Percentiles rank a stretch among this genome's conserved stretches.
phyloP scores from a whole-genome alignment of 2,113 vertebrate genomes.

The Tetrao urogallus region DNA sequence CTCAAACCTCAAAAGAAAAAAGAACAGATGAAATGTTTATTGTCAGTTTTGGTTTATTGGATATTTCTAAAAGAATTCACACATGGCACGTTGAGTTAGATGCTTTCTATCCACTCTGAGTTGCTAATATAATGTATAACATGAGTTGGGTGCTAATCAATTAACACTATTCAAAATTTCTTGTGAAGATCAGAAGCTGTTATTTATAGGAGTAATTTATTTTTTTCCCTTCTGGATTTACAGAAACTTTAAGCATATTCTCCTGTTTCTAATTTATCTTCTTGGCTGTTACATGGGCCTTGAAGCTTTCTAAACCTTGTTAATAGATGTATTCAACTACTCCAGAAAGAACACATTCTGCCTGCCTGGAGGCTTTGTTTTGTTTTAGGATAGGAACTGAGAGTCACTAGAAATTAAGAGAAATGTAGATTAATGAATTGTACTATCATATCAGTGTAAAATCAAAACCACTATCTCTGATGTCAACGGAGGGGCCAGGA shows the following conservation, averaged over 20 bases:
- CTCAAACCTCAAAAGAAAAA: background rate
- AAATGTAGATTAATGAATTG: background rate
- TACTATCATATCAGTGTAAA: background rate
- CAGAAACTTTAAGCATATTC: background rate
- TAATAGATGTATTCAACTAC: background rate
- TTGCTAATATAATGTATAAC: background rate
- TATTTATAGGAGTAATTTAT: background rate
- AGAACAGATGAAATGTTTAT: background rate
- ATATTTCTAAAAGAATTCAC: background rate
- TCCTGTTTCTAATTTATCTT: constrained; percentile 15
- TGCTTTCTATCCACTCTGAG: background rate
- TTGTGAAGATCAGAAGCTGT: background rate
- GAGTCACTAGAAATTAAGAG: background rate
- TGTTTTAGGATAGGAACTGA: background rate
- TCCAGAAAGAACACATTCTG: background rate
- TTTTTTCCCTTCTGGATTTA: background rate
- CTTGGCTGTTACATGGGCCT: background rate
- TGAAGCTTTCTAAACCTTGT: background rate
- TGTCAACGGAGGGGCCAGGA: background rate
- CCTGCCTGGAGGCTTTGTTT: background rate
- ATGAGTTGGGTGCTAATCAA: background rate
- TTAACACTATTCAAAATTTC: background rate
- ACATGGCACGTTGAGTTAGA: background rate
- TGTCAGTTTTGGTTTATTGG: background rate
- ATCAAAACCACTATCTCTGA: background rate